A percentile compares a stretch with the other conserved stretches of the same genome.
Conservation (phyloP, 1,140 invertebrate genomes). For the Rhopalosiphum maidis region DNA sequence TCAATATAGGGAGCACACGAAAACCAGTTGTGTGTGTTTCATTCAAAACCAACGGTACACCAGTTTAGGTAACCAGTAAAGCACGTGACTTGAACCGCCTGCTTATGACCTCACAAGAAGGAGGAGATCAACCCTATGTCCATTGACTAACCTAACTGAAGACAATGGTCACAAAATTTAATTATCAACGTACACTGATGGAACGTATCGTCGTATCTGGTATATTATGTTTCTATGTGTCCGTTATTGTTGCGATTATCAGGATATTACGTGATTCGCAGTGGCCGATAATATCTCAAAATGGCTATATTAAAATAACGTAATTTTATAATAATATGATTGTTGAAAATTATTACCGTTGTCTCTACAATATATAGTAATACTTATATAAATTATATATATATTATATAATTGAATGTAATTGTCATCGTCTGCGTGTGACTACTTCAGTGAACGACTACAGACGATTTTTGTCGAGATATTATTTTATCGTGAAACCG, state of each 20-base stretch:
- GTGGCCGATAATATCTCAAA: neutral
- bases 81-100: constrained; percentile 57
- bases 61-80: constrained; percentile 54
- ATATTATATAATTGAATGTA: neutral
- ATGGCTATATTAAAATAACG: neutral
- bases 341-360: neutral
- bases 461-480: neutral
- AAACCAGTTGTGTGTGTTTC: constrained; percentile 51
- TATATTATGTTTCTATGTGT: neutral
- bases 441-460: neutral
- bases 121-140: constrained; percentile 12
- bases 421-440: neutral
- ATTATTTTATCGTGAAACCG: neutral
- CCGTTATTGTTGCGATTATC: neutral
- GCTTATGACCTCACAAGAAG: constrained; percentile 52
- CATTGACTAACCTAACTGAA: constrained; percentile 19
- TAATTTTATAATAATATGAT: neutral
- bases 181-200: neutral
- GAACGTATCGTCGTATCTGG: neutral
- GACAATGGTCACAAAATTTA: constrained; percentile 20
- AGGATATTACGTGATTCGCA: neutral
- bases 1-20: constrained; percentile 45
- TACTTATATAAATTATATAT: neutral
- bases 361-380: neutral
- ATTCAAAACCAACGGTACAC: constrained; percentile 57